Conservation (phyloP, 2,888 invertebrate genomes). For the Aphodius granarius region DNA sequence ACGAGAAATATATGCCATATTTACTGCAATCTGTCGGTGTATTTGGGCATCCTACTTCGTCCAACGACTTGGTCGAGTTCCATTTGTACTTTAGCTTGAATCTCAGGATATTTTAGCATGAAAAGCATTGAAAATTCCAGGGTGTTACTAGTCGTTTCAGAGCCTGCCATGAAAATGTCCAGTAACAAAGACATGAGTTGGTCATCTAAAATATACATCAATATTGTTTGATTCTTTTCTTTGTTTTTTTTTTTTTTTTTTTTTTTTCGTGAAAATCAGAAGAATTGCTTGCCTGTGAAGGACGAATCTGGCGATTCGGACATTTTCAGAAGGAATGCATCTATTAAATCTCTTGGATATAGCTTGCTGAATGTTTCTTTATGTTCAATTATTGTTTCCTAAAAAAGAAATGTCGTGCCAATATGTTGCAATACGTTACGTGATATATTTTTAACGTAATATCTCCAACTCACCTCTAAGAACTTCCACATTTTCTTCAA, state of each 20-base stretch:
- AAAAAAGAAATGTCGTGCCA: slow-evolving; percentile 33
- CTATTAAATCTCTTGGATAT: slow-evolving; percentile 64
- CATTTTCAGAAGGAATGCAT: slow-evolving; percentile 66
- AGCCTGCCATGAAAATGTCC: slow-evolving; percentile 71
- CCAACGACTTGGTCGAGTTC: slow-evolving; percentile 66
- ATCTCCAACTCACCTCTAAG: slow-evolving; percentile 18
- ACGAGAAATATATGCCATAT: no score
- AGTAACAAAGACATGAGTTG: slow-evolving; percentile 58
- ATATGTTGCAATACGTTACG: background rate
- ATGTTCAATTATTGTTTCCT: slow-evolving; percentile 61
- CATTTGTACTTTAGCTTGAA: slow-evolving; percentile 60
- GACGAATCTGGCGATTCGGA: slow-evolving; percentile 47
- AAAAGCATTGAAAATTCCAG: slow-evolving; percentile 63
- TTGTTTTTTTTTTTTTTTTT: no score
- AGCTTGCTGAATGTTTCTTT: slow-evolving; percentile 53
- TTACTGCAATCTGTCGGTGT: slow-evolving; percentile 55
- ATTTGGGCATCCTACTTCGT: slow-evolving; percentile 56
- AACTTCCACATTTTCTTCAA: slow-evolving; percentile 57
- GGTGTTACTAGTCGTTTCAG: slow-evolving; percentile 70
- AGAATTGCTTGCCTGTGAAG: slow-evolving; percentile 50
- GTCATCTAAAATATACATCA: slow-evolving; percentile 39
- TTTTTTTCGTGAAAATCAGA: background rate
- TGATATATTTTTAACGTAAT: background rate
- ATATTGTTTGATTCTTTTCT: slow-evolving; percentile 2
- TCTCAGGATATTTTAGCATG: slow-evolving; percentile 59